Evolutionary conservation across 2,888 invertebrate species (phyloP).

Genomic region (Ochropleura plecta): DNA sequence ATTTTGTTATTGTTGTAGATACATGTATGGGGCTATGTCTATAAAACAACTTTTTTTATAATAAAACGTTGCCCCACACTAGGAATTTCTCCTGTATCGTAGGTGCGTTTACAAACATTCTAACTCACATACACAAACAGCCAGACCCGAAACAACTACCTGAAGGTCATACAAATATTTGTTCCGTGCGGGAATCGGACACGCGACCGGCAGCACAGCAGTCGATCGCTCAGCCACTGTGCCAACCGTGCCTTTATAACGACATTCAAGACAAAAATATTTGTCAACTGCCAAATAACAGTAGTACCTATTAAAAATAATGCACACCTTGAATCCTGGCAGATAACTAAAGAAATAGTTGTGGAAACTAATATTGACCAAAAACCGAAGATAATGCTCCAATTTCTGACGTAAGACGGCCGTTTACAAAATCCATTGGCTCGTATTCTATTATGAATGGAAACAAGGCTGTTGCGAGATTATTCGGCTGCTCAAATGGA

Average conservation of each 20-base stretch:
- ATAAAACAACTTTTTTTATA: background rate
- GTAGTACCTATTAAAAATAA: background rate
- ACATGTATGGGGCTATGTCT: too few species aligned
- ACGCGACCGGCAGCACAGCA: too few species aligned
- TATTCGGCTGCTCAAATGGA: conserved; percentile 28
- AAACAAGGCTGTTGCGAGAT: conserved; percentile 27
- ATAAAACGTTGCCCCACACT: background rate
- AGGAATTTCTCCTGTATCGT: too few species aligned
- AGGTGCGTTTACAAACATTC: too few species aligned
- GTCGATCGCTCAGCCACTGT: too few species aligned
- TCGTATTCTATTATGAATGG: conserved; percentile 33
- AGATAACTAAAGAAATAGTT: background rate
- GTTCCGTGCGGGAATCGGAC: too few species aligned
- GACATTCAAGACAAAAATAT: too few species aligned
- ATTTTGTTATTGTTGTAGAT: background rate
- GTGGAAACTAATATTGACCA: background rate
- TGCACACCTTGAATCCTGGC: background rate
- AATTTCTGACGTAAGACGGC: background rate
- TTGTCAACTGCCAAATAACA: too few species aligned
- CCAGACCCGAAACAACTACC: too few species aligned
- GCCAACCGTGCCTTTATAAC: too few species aligned
- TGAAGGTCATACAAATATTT: too few species aligned
- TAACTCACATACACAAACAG: too few species aligned
- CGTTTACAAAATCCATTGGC: background rate
- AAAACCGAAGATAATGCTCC: background rate